Evolutionary conservation across 2,888 invertebrate species (phyloP).

Genomic region (Acleris emargana): DNA sequence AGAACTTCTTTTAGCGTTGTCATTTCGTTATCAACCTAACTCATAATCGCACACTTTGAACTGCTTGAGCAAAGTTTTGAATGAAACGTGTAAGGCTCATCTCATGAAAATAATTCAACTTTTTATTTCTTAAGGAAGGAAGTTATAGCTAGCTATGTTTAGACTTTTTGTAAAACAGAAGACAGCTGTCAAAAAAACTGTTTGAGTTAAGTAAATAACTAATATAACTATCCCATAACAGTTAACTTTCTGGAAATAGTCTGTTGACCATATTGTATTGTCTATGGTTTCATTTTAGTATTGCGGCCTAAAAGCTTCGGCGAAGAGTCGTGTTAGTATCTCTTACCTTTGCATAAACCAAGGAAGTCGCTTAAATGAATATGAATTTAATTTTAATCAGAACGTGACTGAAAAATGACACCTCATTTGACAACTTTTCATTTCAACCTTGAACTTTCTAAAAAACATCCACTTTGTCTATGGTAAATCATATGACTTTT

Average conservation of each 20-base stretch:
- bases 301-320: too few species aligned
- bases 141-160: neutral
- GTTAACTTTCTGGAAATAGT: neutral
- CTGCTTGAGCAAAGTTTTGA: neutral
- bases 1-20: constrained; percentile 47
- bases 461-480: constrained; percentile 56
- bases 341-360: too few species aligned
- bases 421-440: constrained; percentile 12
- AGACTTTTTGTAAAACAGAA: neutral
- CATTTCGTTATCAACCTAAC: constrained; percentile 28
- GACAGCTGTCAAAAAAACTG: neutral
- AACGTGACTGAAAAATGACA: neutral
- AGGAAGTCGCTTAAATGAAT: too few species aligned
- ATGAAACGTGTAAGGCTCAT: neutral
- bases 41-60: neutral
- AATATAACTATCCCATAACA: neutral
- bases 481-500: constrained; percentile 78
- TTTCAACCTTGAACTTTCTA: constrained; percentile 56
- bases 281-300: neutral
- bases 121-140: neutral
- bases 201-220: constrained; percentile 10
- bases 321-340: too few species aligned
- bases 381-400: too few species aligned
- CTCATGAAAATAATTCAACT: too few species aligned
- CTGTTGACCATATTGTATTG: neutral